These are phyloP conservation scores for Squalus acanthias DNA, from an alignment of 2,797 vertebrate genomes.

Conservation along the genomic window DNA sequence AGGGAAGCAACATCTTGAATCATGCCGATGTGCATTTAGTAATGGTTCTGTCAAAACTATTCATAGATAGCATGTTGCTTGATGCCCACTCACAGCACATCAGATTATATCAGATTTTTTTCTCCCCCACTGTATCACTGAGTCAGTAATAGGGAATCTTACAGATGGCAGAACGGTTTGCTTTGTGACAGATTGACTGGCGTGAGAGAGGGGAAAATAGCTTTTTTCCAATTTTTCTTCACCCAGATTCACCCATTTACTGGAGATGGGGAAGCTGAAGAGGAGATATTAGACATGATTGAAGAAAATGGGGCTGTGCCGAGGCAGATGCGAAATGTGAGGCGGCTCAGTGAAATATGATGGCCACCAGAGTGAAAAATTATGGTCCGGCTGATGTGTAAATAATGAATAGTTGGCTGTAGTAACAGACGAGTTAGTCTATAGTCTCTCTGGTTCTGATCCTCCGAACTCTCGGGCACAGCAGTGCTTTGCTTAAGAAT, in stretches of 20 bases:
- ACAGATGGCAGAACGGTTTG: not conserved
- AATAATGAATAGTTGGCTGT: not conserved
- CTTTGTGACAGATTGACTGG: not conserved
- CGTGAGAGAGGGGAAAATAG: not conserved
- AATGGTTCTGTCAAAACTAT: constrained; percentile 14
- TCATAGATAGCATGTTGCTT: constrained; percentile 15
- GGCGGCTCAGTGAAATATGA: not conserved
- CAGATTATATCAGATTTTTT: not conserved
- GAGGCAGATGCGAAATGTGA: constrained; percentile 7
- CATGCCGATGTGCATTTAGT: not conserved
- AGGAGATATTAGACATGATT: constrained; percentile 31
- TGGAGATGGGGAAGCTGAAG: not conserved
- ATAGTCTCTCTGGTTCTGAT: not conserved
- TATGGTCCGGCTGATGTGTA: not conserved
- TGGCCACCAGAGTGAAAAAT: constrained; percentile 19
- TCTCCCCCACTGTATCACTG: not conserved
- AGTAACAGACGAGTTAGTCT: not conserved
- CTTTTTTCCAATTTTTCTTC: constrained; percentile 30
- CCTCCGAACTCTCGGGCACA: not conserved
- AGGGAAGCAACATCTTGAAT: not conserved
- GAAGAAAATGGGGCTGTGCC: not conserved
- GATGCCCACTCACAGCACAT: not conserved
- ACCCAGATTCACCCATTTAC: not conserved
- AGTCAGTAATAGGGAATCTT: constrained; percentile 27
- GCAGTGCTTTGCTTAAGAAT: not conserved